Base-by-base conservation (phyloP, 2,113 vertebrate species). In the Gambusia affinis region DNA sequence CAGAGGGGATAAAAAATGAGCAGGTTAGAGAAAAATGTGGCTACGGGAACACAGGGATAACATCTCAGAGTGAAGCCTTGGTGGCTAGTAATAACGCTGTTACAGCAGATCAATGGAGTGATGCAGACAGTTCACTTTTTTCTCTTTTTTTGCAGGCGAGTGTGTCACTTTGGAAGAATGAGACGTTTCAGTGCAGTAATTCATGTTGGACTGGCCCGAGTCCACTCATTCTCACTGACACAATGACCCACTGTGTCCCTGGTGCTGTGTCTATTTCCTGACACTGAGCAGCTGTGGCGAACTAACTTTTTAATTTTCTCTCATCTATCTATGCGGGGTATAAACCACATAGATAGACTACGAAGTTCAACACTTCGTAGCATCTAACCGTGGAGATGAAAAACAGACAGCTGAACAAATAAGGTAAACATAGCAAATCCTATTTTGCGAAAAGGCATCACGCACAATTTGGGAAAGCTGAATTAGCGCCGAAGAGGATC, bases 181-280 rank as follows among this genome's bases (percentile, higher is more conserved):
- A 62, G 47, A 31, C 61, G 54, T 42, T 72, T 86, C 78, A 87
- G 71, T 42, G n/a, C 73, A 35, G 85, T 78, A 75, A 85, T 89
- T 86, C 85, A 77, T 80, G 72, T 81, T 73, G 76, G 15, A 79
- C 73, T 89, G 87, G 86, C 86, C 65, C 33, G 70, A 39, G 63
- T 92, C 86, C 91, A 91, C 84, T 87, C 69, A 90, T 88, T 91
- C 89, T 90, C 82, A 37, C 64, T 51, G 81, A 80, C 85, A 92
- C 88, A 92, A 91, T 92, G 87, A 91, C 64, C 89, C 80, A 85
- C 91, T 91, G 91, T 92, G 80, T 72, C 65, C 19, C 19, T 1
- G 12, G 1, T 82, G 80, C 57, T 3, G 0, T 0, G 85, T 33
- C 85, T 91, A 92, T 24, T 79, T 76, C 64, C 88, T 78, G 91